Conservation (phyloP, 2,888 invertebrate genomes). For the Flexamia atlantica region DNA sequence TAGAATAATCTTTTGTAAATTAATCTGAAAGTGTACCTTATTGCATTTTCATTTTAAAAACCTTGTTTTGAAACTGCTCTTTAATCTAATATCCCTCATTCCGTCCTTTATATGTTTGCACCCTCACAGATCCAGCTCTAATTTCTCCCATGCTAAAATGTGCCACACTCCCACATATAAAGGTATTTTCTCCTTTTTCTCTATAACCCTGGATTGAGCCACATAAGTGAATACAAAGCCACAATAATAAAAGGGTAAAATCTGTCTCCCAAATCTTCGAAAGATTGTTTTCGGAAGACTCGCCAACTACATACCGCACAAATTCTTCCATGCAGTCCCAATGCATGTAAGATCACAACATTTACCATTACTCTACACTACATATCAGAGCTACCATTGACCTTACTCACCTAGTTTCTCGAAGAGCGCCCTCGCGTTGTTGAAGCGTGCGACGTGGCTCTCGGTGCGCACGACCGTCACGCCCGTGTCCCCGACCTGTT, state of each 20-base stretch:
- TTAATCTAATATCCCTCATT: too few species aligned
- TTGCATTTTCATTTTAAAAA: too few species aligned
- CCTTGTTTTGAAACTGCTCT: too few species aligned
- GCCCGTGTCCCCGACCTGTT: constrained; percentile 67
- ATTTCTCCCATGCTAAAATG: too few species aligned
- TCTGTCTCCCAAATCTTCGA: too few species aligned
- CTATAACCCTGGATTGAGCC: background rate
- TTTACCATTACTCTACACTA: background rate
- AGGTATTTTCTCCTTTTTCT: too few species aligned
- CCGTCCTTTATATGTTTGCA: too few species aligned
- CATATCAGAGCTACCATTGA: constrained; percentile 68
- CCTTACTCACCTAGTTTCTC: constrained; percentile 88
- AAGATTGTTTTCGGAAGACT: background rate
- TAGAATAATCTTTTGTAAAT: too few species aligned
- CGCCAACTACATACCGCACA: background rate
- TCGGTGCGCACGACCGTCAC: constrained; percentile 91
- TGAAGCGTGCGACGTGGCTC: constrained; percentile 93
- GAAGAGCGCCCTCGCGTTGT: constrained; percentile 93
- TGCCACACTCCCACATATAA: too few species aligned
- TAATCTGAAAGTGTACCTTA: too few species aligned
- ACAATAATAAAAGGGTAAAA: background rate
- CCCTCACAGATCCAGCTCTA: too few species aligned
- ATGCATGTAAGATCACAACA: background rate
- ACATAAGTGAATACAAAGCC: background rate
- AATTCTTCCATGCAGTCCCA: background rate